Percentiles rank a stretch among this genome's conserved stretches.
phyloP scores from a whole-genome alignment of 2,113 vertebrate genomes.

The Otus sunia region DNA sequence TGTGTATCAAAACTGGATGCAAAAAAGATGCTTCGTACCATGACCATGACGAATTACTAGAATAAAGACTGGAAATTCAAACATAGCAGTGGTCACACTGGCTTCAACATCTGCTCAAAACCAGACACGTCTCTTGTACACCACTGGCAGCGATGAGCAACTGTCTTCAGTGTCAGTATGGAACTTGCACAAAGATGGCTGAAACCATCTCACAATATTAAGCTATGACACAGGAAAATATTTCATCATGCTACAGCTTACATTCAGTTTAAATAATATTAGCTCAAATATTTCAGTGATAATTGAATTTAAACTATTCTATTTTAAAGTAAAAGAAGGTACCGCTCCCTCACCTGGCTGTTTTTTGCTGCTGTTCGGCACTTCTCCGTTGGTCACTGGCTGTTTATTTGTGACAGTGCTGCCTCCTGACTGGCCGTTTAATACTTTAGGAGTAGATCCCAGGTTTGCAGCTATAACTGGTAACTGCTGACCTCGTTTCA shows the following conservation, averaged over 20 bases:
- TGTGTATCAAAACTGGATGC: neutral
- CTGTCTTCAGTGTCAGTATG: fast-evolving
- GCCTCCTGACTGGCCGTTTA: constrained; percentile 74
- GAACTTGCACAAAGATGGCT: neutral
- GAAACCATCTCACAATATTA: neutral
- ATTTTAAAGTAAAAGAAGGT: neutral
- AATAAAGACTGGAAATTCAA: neutral
- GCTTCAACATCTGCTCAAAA: neutral
- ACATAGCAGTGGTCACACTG: neutral
- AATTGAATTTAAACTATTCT: fast-evolving
- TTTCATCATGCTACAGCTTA: neutral
- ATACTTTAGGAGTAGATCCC: constrained; percentile 83
- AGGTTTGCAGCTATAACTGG: constrained; percentile 82
- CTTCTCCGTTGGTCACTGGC: constrained; percentile 79
- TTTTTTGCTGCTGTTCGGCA: constrained; percentile 76
- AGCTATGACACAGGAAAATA: neutral
- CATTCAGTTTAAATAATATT: fast-evolving
- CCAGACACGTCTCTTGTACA: fast-evolving
- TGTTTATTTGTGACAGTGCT: constrained; percentile 68
- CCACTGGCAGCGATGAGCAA: fast-evolving
- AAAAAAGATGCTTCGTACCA: neutral
- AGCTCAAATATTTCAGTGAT: neutral
- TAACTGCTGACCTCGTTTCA: constrained; percentile 84
- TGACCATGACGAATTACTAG: fast-evolving
- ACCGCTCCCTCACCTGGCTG: constrained; percentile 78